Conservation (phyloP, 2,797 vertebrate genomes). For the Eidolon dupreanum region DNA sequence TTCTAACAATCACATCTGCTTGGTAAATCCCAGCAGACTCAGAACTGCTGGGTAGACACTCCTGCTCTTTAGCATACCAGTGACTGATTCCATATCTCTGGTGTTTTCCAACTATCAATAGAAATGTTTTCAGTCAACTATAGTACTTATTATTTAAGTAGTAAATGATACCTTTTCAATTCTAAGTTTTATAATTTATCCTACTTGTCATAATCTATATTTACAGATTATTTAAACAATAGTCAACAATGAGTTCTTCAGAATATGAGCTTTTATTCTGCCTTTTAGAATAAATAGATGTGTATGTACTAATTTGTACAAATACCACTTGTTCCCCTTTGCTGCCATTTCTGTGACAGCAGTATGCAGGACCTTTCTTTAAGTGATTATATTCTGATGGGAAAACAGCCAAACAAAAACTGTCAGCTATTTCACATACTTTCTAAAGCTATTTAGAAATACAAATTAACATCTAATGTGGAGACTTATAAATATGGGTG, state of each 20-base stretch:
- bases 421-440: conserved; percentile 34
- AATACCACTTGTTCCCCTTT: conserved; percentile 36
- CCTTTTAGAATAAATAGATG: conserved; percentile 62
- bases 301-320: conserved; percentile 54
- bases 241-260: conserved; percentile 41
- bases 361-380: background rate
- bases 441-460: conserved; percentile 61
- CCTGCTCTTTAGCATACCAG: background rate
- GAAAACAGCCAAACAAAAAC: conserved; percentile 58
- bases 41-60: background rate
- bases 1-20: background rate
- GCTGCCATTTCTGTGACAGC: conserved; percentile 46
- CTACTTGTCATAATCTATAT: conserved; percentile 71
- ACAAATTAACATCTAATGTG: conserved; percentile 52
- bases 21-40: background rate
- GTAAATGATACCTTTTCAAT: conserved; percentile 67
- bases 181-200: conserved; percentile 62
- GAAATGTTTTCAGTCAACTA: conserved; percentile 37
- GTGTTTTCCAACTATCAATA: background rate
- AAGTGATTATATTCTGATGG: conserved; percentile 59
- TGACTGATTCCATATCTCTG: conserved; percentile 2
- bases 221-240: conserved; percentile 63
- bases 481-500: conserved; percentile 33
- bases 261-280: conserved; percentile 50
- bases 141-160: conserved; percentile 54